Evolutionary conservation across 1,140 invertebrate genomes (phyloP), one percentile per base, ranked within the genome.

Genomic region (Leptinotarsa lineolata): DNA sequence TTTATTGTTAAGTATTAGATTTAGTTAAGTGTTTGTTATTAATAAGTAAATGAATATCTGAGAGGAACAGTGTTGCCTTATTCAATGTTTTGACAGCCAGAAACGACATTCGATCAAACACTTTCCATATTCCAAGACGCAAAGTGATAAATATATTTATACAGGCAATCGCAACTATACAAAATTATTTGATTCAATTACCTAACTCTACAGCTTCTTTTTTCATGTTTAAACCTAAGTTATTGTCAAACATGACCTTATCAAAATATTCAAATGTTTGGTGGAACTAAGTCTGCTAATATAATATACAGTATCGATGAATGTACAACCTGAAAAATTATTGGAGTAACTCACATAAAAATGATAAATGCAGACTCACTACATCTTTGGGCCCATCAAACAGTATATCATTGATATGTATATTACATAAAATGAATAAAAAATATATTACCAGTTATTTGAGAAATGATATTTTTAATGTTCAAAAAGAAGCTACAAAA

Each of bases 61-160:
- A 63, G 18, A 20, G 30, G 30, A 63, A 71, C 45, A 63, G 13
- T 15, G 45, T 20, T 44, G 59, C 39, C 59, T 71, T 71, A 61
- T 63, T 71, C 39, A 21, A 18, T 44, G 16, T 64, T 71, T 59
- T 20, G 12, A 21, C 8, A 64, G 20, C 30, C n/a, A 48, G 66
- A 68, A 68, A 48, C 20, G 22, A 18, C 61, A 63, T 30, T 44
- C 64, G 74, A 65, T 72, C 73, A 78, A 73, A 79, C 76, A 74
- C 75, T 76, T 74, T 79, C 78, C 75, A 77, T 71, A 46, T 68
- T 72, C 76, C 65, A 73, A 77, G 71, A 79, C 54, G 74, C 70
- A 81, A 81, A 78, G 79, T 81, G 79, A 81, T 81, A 80, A 78
- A 72, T 79, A 78, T 77, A 78, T 79, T 79, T 79, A 78, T 77